A percentile compares a stretch with the other conserved stretches of the same genome.
phyloP scores from a whole-genome alignment of 2,113 vertebrate species.

The zebrafish (Danio rerio) region DNA sequence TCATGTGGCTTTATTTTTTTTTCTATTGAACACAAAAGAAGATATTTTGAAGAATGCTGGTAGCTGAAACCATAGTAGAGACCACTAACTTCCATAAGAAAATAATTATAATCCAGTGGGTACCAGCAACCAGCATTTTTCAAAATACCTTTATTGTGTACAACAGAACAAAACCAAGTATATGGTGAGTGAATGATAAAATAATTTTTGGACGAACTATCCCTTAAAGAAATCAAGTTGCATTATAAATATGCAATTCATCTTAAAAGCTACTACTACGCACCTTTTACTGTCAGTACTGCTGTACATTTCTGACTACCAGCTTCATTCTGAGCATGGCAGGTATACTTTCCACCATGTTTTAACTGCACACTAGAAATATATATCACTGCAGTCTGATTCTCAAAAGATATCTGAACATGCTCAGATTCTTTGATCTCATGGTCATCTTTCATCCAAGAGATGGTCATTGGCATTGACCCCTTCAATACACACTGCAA shows the following conservation, averaged over 20 bases:
- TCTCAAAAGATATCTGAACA: slow-evolving; percentile 88
- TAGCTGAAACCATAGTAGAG: too few relatives aligned
- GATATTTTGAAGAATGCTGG: too few relatives aligned
- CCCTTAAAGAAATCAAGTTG: neutral
- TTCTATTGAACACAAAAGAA: too few relatives aligned
- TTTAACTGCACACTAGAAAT: slow-evolving; percentile 85
- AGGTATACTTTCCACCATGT: slow-evolving; percentile 91
- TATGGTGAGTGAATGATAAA: too few relatives aligned
- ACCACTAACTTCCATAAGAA: too few relatives aligned
- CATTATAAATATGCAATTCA: slow-evolving; percentile 12
- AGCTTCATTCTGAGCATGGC: slow-evolving; percentile 95
- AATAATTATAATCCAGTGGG: too few relatives aligned
- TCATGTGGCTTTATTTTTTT: too few relatives aligned
- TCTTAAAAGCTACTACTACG: slow-evolving; percentile 66
- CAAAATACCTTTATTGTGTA: too few relatives aligned
- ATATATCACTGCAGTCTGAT: slow-evolving; percentile 85
- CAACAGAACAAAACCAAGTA: too few relatives aligned
- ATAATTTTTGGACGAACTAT: too few relatives aligned
- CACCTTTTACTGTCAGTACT: slow-evolving; percentile 93
- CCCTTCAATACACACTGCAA: slow-evolving; percentile 90
- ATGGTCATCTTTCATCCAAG: slow-evolving; percentile 94
- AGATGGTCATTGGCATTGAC: slow-evolving; percentile 87
- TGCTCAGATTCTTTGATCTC: slow-evolving; percentile 90
- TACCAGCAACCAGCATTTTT: too few relatives aligned
- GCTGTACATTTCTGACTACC: slow-evolving; percentile 94